These are phyloP conservation scores for Drosophila tani DNA, from an alignment of 1,140 invertebrate genomes.

Conservation along the genomic window DNA sequence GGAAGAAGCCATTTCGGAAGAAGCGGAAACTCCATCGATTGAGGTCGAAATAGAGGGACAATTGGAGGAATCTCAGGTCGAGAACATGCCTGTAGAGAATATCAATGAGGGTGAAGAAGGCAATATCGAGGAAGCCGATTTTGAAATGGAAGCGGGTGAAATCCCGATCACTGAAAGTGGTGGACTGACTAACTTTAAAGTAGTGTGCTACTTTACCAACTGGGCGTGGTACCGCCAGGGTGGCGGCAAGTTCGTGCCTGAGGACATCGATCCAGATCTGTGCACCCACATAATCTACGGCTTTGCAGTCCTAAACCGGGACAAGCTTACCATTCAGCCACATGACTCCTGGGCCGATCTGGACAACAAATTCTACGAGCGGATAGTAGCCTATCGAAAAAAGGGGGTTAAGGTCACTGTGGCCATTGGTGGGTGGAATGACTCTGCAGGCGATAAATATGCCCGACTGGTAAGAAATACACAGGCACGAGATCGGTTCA, in stretches of 20 bases:
- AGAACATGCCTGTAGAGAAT: conserved; percentile 18
- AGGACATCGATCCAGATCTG: conserved; percentile 92
- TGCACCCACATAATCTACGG: conserved; percentile 97
- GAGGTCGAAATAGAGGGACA: conserved; percentile 34
- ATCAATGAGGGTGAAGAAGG: conserved; percentile 24
- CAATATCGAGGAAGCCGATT: conserved; percentile 56
- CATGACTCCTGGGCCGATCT: conserved; percentile 95
- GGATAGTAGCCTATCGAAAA: conserved; percentile 90
- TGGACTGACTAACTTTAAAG: conserved; percentile 86
- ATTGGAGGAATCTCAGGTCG: conserved; percentile 25
- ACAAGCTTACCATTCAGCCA: conserved; percentile 91
- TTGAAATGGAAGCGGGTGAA: conserved; percentile 39
- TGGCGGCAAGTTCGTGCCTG: conserved; percentile 92
- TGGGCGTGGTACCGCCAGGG: conserved; percentile 96
- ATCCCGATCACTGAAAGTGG: conserved; percentile 4
- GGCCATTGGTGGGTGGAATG: conserved; percentile 95
- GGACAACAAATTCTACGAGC: conserved; percentile 94
- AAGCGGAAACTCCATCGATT: conserved; percentile 35
- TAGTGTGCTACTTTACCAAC: conserved; percentile 97
- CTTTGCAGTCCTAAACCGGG: conserved; percentile 93
- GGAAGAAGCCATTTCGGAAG: conserved; percentile 45
- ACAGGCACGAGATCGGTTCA: conserved; percentile 89
- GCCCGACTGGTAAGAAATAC: conserved; percentile 92
- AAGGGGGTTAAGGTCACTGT: conserved; percentile 92
- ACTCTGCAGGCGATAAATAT: conserved; percentile 94